A percentile compares a stretch with the other conserved stretches of the same genome.
Conservation (phyloP, 2,797 vertebrate species). For the Apogon hyalosoma region DNA sequence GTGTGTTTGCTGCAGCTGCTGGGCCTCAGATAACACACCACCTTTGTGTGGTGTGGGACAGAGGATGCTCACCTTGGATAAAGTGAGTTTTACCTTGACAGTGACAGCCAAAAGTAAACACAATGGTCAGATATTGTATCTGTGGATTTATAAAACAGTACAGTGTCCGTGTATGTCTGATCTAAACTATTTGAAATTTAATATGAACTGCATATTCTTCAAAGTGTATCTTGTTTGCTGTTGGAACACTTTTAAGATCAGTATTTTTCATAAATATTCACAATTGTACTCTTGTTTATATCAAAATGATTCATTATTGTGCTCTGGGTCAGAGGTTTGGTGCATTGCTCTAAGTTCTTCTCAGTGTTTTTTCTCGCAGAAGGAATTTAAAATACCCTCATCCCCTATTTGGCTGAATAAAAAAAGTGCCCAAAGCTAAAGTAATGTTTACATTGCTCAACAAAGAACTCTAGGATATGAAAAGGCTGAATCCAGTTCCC, state of each 20-base stretch:
- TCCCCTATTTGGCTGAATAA: conserved; percentile 66
- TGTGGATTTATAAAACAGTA: background rate
- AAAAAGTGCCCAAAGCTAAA: conserved; percentile 54
- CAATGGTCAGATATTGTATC: conserved; percentile 9
- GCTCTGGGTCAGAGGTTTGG: conserved; percentile 11
- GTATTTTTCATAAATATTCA: conserved; percentile 7
- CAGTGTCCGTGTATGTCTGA: background rate
- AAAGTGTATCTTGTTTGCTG: conserved; percentile 5
- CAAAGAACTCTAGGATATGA: conserved; percentile 76
- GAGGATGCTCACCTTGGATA: conserved; percentile 60
- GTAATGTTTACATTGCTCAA: conserved; percentile 80
- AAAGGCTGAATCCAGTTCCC: conserved; percentile 69
- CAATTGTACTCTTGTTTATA: conserved; percentile 4
- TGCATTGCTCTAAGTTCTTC: conserved; percentile 6
- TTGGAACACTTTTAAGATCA: conserved; percentile 12
- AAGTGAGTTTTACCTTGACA: conserved; percentile 57
- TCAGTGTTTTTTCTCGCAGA: background rate
- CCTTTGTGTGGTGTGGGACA: conserved; percentile 52
- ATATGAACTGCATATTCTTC: conserved; percentile 33
- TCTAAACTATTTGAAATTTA: background rate
- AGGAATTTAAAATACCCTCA: conserved; percentile 74
- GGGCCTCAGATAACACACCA: conserved; percentile 71
- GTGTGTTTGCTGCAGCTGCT: conserved; percentile 84
- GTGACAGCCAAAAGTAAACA: conserved; percentile 35
- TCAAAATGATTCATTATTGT: conserved; percentile 4